A percentile compares a stretch with the other conserved stretches of the same genome.
These are phyloP conservation scores for Pentalonia nigronervosa DNA, from an alignment of 1,140 invertebrate species.

Conservation along the genomic window DNA sequence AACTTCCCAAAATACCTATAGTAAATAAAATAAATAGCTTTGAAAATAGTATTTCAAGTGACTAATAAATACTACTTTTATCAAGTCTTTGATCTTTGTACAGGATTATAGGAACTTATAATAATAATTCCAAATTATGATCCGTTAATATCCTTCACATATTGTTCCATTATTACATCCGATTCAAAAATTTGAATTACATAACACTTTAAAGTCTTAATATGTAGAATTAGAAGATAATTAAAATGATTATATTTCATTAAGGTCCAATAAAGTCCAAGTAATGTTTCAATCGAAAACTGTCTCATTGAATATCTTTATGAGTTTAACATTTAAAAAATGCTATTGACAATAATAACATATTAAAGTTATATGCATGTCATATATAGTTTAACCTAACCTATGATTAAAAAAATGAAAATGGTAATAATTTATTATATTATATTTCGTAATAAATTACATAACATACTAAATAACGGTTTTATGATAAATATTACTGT, in stretches of 20 bases:
- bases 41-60: too few relatives aligned
- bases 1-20: too few relatives aligned
- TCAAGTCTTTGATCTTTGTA: too few relatives aligned
- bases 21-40: too few relatives aligned
- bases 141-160: not conserved
- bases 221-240: not conserved
- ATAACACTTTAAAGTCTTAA: not conserved
- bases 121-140: not conserved
- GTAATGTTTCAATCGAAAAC: too few relatives aligned
- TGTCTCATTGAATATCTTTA: too few relatives aligned
- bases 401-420: not conserved
- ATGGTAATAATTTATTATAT: not conserved
- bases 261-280: too few relatives aligned
- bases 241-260: too few relatives aligned
- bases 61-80: too few relatives aligned
- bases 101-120: too few relatives aligned
- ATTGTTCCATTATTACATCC: not conserved
- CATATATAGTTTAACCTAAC: not conserved
- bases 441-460: slow-evolving; percentile 3
- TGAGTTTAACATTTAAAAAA: too few relatives aligned
- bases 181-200: not conserved
- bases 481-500: not conserved
- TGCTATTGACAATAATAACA: not conserved
- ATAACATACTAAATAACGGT: not conserved
- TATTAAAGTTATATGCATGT: not conserved